phyloP scores from a whole-genome alignment of 2,113 vertebrate species.

The Laticauda laticaudata region DNA sequence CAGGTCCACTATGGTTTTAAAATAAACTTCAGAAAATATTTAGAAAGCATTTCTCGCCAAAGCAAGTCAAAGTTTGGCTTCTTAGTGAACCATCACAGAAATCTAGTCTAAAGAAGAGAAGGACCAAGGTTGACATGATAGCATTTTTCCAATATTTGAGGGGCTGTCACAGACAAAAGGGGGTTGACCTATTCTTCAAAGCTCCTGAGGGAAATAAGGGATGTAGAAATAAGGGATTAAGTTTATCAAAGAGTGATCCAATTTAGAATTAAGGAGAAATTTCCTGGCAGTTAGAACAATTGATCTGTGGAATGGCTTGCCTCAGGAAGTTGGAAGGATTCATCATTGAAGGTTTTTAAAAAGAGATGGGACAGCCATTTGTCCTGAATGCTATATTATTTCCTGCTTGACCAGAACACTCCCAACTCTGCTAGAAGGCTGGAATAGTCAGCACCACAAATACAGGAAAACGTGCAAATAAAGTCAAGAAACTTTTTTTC shows the following conservation, averaged over 20 bases:
- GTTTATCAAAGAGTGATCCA: background rate
- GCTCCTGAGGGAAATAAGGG: background rate
- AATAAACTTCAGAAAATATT: background rate
- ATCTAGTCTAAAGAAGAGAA: background rate
- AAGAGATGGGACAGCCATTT: background rate
- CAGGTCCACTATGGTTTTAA: background rate
- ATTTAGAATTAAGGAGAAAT: background rate
- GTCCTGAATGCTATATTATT: background rate
- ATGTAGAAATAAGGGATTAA: background rate
- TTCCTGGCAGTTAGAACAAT: background rate
- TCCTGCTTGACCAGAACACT: background rate
- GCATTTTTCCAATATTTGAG: background rate
- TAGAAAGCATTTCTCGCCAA: background rate
- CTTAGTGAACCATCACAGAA: slow-evolving; percentile 29
- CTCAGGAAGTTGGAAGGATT: background rate
- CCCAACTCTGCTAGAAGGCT: background rate
- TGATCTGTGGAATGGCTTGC: background rate
- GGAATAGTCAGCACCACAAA: slow-evolving; percentile 31
- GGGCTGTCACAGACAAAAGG: background rate
- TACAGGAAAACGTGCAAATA: slow-evolving; percentile 13
- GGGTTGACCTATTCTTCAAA: background rate
- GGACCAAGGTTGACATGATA: background rate
- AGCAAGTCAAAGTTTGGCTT: background rate
- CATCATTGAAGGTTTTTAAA: background rate
- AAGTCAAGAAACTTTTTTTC: background rate